Conservation (phyloP, 1,140 invertebrate species). For the Trypoxylus dichotomus region DNA sequence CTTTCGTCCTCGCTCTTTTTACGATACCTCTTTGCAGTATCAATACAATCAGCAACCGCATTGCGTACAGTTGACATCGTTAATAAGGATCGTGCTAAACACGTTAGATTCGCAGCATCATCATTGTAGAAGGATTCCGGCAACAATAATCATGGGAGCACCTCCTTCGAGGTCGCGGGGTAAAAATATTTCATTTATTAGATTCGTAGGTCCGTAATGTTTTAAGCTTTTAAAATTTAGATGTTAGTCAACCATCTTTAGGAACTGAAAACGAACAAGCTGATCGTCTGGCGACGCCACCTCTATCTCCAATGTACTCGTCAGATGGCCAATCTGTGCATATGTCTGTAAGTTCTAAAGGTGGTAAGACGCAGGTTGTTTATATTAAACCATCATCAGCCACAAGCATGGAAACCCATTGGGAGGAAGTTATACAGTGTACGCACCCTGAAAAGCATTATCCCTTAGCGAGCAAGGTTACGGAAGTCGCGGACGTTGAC, state of each 20-base stretch:
- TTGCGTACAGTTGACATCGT: slow-evolving; percentile 75
- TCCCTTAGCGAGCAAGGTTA: slow-evolving; percentile 38
- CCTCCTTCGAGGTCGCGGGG: slow-evolving; percentile 71
- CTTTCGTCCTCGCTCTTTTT: background rate
- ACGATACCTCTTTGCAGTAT: slow-evolving; percentile 66
- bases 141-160: slow-evolving; percentile 72
- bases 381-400: slow-evolving; percentile 55
- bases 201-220: background rate
- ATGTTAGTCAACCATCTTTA: slow-evolving; percentile 74
- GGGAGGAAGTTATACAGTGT: slow-evolving; percentile 62
- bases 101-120: slow-evolving; percentile 90
- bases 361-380: slow-evolving; percentile 54
- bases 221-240: slow-evolving; percentile 52
- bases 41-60: slow-evolving; percentile 84
- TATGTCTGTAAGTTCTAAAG: slow-evolving; percentile 55
- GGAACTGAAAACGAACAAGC: slow-evolving; percentile 65
- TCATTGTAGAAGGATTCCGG: slow-evolving; percentile 78
- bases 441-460: slow-evolving; percentile 52
- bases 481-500: slow-evolving; percentile 64
- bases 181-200: slow-evolving; percentile 47
- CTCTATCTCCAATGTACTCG: slow-evolving; percentile 57
- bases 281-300: slow-evolving; percentile 56
- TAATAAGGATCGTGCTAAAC: slow-evolving; percentile 91
- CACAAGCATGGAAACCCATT: slow-evolving; percentile 69
- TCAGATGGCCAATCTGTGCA: slow-evolving; percentile 55